Base-by-base conservation (phyloP, 2,113 vertebrate species). In the Podarcis muralis region DNA sequence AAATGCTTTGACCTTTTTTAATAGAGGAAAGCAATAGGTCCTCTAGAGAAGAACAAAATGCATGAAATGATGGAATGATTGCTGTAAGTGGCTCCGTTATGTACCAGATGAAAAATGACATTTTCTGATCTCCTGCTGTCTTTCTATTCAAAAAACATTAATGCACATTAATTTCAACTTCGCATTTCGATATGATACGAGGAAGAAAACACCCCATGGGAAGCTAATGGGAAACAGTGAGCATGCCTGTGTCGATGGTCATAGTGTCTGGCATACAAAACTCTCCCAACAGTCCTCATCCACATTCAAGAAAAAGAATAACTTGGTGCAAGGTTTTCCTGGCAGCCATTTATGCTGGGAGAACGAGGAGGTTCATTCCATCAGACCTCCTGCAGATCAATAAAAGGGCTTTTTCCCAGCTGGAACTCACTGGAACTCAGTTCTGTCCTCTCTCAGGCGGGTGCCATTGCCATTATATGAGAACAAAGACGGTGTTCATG, bases 91-190 rank as follows among this genome's bases (percentile, higher is more conserved):
- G 15, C 18, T 77, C 53, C 66, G 59, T 77, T 65, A 65, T 43
- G 37, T 43, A 66, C 59, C 37, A 86, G 57, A 40, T 22, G 37
- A 22, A 15, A 62, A 77, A 76, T 20, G 25, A 30, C 18, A 18
- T 40, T 85, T 62, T 62, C 32, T 75, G 53, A 25, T 76, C 23
- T 76, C 32, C 71, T 85, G 71, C n/a, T 85, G 53, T 16, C 35
- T 85, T 85, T n/a, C n/a, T 37, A 22, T 40, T 62, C 32, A 57
- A 32, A 76, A 75, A 62, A 62, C 53, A 76, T 76, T 62, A 85
- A 85, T 76, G 72, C 48, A 85, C 53, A 76, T 62, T 76, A 75
- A 75, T 85, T 85, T 76, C 84, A 62, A 40, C 72, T 72, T 85
- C 22, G 37, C 8, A 37, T 85, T 59, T 62, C 23, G 18, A 20